Percentiles rank a stretch among this genome's conserved stretches.
These are phyloP conservation scores for Lucifuga dentata DNA, from an alignment of 2,113 vertebrate species.

Conservation along the genomic window DNA sequence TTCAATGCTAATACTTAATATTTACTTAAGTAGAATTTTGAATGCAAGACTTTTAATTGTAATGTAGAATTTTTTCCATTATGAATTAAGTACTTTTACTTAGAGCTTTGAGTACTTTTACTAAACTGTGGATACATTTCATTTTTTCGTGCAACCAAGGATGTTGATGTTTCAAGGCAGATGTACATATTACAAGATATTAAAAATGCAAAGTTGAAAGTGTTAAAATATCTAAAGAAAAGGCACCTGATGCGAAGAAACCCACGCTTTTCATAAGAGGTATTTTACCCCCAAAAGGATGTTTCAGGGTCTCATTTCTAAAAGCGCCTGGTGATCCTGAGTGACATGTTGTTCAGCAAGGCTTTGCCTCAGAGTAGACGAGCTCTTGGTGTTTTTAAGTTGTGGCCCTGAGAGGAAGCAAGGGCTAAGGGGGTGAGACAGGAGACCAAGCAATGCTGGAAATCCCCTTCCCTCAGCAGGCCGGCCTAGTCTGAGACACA, in stretches of 20 bases:
- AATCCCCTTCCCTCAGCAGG: conserved; percentile 75
- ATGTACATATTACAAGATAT: not conserved
- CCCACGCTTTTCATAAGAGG: not conserved
- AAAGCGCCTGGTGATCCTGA: too few relatives aligned
- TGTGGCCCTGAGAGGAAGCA: conserved; percentile 60
- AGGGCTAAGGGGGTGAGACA: conserved; percentile 62
- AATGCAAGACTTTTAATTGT: too few relatives aligned
- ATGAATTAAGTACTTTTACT: too few relatives aligned
- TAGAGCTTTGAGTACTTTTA: too few relatives aligned
- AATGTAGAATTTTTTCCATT: too few relatives aligned
- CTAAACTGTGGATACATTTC: too few relatives aligned
- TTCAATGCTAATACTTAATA: too few relatives aligned
- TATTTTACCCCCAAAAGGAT: not conserved
- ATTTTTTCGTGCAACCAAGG: not conserved
- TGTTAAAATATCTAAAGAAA: not conserved
- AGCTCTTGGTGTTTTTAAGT: conserved; percentile 46
- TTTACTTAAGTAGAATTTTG: too few relatives aligned
- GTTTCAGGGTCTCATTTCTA: too few relatives aligned
- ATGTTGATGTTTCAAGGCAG: conserved; percentile 4
- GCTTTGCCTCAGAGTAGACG: not conserved
- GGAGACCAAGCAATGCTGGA: conserved; percentile 67
- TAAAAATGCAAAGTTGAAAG: conserved; percentile 9
- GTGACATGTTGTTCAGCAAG: too few relatives aligned
- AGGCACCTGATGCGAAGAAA: conserved; percentile 4
- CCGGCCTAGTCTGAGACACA: conserved; percentile 59